Conservation (phyloP, 2,797 vertebrate genomes). For the Psittacula derbiana region DNA sequence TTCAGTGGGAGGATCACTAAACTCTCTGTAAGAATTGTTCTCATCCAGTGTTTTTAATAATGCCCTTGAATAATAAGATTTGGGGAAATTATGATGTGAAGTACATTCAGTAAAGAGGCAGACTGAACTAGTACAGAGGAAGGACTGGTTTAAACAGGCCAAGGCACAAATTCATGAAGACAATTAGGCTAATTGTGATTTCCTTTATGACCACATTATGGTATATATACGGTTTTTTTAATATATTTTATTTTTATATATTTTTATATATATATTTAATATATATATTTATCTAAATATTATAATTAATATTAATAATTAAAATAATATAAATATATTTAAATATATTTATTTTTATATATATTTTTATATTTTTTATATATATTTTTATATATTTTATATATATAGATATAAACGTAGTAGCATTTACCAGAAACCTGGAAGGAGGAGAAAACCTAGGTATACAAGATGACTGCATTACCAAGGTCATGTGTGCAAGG, state of each 20-base stretch:
- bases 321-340: no score
- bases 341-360: no score
- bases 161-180: background rate
- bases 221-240: background rate
- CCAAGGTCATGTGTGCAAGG: background rate
- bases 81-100: background rate
- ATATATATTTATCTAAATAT: no score
- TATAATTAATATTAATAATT: no score
- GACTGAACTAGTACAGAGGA: background rate
- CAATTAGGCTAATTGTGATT: background rate
- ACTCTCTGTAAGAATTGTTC: background rate
- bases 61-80: background rate
- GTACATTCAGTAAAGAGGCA: background rate
- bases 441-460: background rate
- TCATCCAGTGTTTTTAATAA: background rate
- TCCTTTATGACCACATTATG: background rate
- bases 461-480: background rate
- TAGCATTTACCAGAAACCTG: background rate
- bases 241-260: no score
- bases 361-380: no score
- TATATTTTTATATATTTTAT: no score
- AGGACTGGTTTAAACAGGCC: background rate
- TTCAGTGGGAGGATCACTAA: background rate
- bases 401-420: accelerated
- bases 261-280: background rate